Base-by-base conservation (phyloP, 2,888 invertebrate genomes). In the Onthophagus sagittarius region DNA sequence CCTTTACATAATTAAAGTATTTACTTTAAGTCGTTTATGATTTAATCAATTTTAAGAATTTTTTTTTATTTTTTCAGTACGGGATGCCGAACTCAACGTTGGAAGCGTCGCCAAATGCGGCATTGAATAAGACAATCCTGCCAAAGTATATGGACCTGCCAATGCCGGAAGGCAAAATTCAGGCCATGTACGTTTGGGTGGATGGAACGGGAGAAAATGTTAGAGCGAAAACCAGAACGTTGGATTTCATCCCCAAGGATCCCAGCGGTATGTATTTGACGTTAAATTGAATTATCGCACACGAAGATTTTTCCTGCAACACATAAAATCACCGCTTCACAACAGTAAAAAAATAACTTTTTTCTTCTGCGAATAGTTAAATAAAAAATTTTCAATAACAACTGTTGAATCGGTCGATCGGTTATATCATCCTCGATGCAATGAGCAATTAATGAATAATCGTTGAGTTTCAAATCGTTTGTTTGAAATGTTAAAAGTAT, bases 141-240 rank as follows among this genome's bases (percentile, higher is more conserved):
- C 88, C 88, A 76, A 89, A 91, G 74, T 97, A 94, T 85, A 87
- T 94, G 83, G 90, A 91, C 78, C 88, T 97, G 77, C 94, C 94
- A 0, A 87, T 94, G 75, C 93, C 94, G 6, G 92, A 91, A 32
- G 91, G 93, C 80, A 89, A 90, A 83, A 89, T 94, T 72, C 92
- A 95, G 83, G 96, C 94, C 63, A 95, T 94, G 71, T 98, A 98
- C 86, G 89, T 97, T 72, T 98, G 97, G 97, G 95, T 98, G 80
- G 97, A 98, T 83, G 97, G 97, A 32, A 92, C 94, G 15, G 97
- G 95, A 15, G 96, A 97, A 84, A 90, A 93, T 81, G 82, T 97
- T 72, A 89, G 97, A 75, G 93, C 93, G 86, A 98, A 98, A 86
- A 96, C 96, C 77, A 90, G 95, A 77, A 97, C 97, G 0, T 84